Evolutionary conservation across 2,797 vertebrate species (phyloP), one percentile per base, ranked within the genome.

Genomic region (Momotus momota): DNA sequence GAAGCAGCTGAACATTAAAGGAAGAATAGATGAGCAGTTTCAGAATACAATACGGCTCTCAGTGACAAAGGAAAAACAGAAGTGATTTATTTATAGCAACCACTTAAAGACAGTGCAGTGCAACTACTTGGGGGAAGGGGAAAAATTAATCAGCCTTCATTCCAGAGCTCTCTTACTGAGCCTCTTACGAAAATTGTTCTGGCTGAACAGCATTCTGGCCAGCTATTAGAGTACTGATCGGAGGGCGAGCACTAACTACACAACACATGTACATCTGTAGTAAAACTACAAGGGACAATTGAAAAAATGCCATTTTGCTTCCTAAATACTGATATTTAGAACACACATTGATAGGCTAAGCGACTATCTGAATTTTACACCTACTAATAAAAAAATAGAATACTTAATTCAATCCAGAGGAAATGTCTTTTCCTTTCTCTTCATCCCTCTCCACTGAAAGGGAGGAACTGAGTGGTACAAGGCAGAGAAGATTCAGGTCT

Each of bases 51-150:
- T 31, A 82, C 43, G 79, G 94, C 94, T 97, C 88, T 95, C 87
- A 79, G 95, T 94, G 96, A 98, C 97, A 97, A 98, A 96, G 78
- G 94, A 90, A 96, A 95, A 96, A 95, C 96, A 97, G 94, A 96
- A 97, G 89, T 95, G 52, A 95, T 97, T 97, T 97, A 97, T 98
- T 98, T 98, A 98, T 97, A 97, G 97, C 88, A 96, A 74, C 94
- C 96, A 96, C 95, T 97, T 97, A 95, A 98, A 97, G 95, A 96
- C 93, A 95, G 96, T 88, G 95, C 94, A 96, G 93, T 90, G 82
- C 96, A 97, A 91, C 97, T 96, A 92, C 93, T 96, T 81, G 72
- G 88, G 70, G 82, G 72, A 95, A 93, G 95, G 77, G 87, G 80
- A 91, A 95, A 35, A 93, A 96, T 91, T 93, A 91, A 95, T 87